These are phyloP conservation scores for Menidia beryllina DNA, from an alignment of 2,113 vertebrate species.

Conservation along the genomic window DNA sequence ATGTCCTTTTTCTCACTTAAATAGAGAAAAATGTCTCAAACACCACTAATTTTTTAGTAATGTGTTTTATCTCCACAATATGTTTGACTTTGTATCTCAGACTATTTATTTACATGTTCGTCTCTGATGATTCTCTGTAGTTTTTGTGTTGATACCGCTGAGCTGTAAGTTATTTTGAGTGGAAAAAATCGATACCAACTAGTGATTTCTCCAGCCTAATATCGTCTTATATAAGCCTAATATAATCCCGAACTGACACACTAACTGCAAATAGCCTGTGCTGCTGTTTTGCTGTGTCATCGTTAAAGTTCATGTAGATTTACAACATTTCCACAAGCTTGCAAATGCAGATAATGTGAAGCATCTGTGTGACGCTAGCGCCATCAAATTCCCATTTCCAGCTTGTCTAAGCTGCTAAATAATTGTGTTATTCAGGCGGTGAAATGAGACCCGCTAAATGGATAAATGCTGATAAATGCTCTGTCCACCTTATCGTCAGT, in stretches of 20 bases:
- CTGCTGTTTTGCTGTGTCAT: constrained; percentile 18
- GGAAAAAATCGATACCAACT: too few relatives aligned
- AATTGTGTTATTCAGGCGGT: constrained; percentile 21
- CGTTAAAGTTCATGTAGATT: constrained; percentile 17
- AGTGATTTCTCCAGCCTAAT: too few relatives aligned
- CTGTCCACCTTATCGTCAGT: constrained; percentile 50
- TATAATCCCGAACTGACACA: too few relatives aligned
- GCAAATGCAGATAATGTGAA: constrained; percentile 14
- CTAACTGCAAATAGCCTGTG: too few relatives aligned
- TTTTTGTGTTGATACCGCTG: background rate
- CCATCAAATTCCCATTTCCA: constrained; percentile 19
- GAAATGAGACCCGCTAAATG: constrained; percentile 43
- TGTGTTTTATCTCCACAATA: too few relatives aligned
- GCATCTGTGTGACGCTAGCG: too few relatives aligned
- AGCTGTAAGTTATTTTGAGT: too few relatives aligned
- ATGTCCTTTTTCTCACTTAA: too few relatives aligned
- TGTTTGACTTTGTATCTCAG: too few relatives aligned
- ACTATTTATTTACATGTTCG: background rate
- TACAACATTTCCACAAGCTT: constrained; percentile 13
- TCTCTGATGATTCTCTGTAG: background rate
- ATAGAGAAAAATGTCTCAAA: too few relatives aligned
- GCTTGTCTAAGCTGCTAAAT: constrained; percentile 28
- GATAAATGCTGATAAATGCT: constrained; percentile 53
- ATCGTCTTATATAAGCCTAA: too few relatives aligned
- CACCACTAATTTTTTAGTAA: too few relatives aligned